Evolutionary conservation across 2,888 invertebrate species (phyloP).

Genomic region (Archips xylosteana): DNA sequence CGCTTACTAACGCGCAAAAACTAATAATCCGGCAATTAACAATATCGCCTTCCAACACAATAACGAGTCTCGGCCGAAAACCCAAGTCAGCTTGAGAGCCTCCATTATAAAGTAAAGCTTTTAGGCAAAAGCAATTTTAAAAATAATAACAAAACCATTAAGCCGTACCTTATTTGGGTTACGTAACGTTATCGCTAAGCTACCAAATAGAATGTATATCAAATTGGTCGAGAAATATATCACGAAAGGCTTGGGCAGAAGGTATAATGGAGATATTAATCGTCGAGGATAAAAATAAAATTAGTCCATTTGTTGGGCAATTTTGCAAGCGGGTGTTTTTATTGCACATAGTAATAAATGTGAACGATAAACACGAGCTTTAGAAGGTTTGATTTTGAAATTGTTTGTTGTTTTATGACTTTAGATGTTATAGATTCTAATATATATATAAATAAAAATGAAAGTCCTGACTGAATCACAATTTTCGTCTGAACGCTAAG

Average conservation of each 20-base stretch:
- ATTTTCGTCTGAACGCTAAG: too few relatives aligned
- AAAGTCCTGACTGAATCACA: too few relatives aligned
- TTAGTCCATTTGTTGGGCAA: constrained; percentile 29
- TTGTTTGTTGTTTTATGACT: neutral
- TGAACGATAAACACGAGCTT: neutral
- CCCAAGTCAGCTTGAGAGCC: constrained; percentile 1
- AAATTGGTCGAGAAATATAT: constrained; percentile 25
- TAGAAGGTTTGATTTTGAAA: neutral
- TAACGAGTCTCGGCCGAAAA: constrained; percentile 1
- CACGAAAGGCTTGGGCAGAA: constrained; percentile 20
- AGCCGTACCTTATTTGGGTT: constrained; percentile 5
- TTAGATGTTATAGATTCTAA: too few relatives aligned
- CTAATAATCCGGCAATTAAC: neutral
- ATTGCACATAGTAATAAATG: constrained; percentile 23
- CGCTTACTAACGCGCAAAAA: neutral
- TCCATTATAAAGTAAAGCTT: constrained; percentile 18
- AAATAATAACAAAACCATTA: constrained; percentile 14
- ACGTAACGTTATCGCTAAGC: constrained; percentile 16
- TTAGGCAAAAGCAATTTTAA: constrained; percentile 13
- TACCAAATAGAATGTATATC: neutral
- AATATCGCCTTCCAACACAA: constrained; percentile 2
- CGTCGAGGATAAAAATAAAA: constrained; percentile 32
- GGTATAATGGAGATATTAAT: constrained; percentile 32
- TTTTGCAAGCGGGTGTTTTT: constrained; percentile 32
- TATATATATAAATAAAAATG: too few relatives aligned